Base-by-base conservation (phyloP, 2,888 invertebrate genomes). In the Congeria kusceri region DNA sequence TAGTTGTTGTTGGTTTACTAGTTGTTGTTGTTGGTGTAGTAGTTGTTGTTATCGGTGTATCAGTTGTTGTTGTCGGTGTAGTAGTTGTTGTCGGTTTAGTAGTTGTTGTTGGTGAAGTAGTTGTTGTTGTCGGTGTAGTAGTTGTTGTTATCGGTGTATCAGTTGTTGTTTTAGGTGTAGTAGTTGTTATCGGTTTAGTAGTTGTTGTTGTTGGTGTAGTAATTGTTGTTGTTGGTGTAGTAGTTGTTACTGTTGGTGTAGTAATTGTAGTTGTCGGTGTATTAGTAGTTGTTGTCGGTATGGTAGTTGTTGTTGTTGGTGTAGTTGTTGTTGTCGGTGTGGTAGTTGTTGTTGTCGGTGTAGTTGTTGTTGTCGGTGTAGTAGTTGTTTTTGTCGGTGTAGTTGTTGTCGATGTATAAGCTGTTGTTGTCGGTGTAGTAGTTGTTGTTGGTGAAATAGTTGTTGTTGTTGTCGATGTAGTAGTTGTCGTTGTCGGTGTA, bases 121-220 rank as follows among this genome's bases (percentile, higher is more conserved):
- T 56, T 23, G 20, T 5, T 15, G 49, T 23, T 46, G 64, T 2
- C 0, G 29, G 20, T 3, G 59, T 58, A 15, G 59, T 61, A 9
- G 67, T 23, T 5, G 62, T 29, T 18, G 62, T 56, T 23, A 56
- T 29, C 18, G 62, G 20, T 3, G 67, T 62, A 9, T 47, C n/a
- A 4, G 62, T 74, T 23, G 49, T 56, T n/a, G 61, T 4, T n/a
- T 20, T 28, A 11, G 65, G 27, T 65, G 53, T 7, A 15, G 56
- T 29, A 9, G 65, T 27, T 4, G 56, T 53, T 39, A 9, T 15
- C 47, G 25, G 13, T 23, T 20, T 65, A 25, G 56, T 28, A 1
- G 56, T 25, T 28, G 62, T 68, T 18, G 74, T 57, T 5, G 57
- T 1, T n/a, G 68, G n/a, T 7, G 63, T 67, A 5, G 68, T 56